Conservation (phyloP, 2,888 invertebrate species). For the Aspidiotus destructor region DNA sequence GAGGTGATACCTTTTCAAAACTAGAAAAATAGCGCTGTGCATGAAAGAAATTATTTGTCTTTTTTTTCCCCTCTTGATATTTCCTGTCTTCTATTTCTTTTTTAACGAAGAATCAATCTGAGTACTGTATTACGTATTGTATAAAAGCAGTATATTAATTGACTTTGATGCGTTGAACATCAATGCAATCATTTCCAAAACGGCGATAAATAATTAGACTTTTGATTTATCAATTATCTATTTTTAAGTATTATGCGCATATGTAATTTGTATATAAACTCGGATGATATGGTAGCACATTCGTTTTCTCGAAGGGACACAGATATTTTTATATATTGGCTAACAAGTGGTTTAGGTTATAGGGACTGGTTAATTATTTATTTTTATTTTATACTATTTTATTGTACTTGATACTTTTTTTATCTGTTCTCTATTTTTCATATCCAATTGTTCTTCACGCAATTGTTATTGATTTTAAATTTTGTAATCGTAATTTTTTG, state of each 20-base stretch:
- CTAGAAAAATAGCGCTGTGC: too few species aligned
- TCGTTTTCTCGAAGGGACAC: background rate
- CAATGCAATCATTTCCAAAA: conserved; percentile 22
- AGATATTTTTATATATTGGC: conserved; percentile 8
- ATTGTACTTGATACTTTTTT: background rate
- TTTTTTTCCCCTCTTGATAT: background rate
- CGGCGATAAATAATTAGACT: background rate
- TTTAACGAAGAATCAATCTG: background rate
- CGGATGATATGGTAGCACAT: conserved; percentile 25
- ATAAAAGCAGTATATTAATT: background rate
- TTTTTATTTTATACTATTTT: conserved; percentile 11
- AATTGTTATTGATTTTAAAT: too few species aligned
- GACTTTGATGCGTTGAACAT: conserved; percentile 5
- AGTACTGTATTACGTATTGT: background rate
- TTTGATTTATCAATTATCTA: conserved; percentile 2
- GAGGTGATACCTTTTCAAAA: too few species aligned
- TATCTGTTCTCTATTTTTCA: too few species aligned
- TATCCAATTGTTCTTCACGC: too few species aligned
- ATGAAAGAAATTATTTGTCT: background rate
- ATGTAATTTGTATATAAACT: conserved; percentile 11
- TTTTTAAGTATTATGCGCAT: conserved; percentile 2
- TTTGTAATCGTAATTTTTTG: too few species aligned
- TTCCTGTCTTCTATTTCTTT: background rate
- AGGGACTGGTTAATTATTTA: conserved; percentile 24
- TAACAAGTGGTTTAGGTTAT: conserved; percentile 22